A percentile compares a stretch with the other conserved stretches of the same genome.
Conservation (phyloP, 2,888 invertebrate genomes). For the Leptinotarsa rubiginosa region DNA sequence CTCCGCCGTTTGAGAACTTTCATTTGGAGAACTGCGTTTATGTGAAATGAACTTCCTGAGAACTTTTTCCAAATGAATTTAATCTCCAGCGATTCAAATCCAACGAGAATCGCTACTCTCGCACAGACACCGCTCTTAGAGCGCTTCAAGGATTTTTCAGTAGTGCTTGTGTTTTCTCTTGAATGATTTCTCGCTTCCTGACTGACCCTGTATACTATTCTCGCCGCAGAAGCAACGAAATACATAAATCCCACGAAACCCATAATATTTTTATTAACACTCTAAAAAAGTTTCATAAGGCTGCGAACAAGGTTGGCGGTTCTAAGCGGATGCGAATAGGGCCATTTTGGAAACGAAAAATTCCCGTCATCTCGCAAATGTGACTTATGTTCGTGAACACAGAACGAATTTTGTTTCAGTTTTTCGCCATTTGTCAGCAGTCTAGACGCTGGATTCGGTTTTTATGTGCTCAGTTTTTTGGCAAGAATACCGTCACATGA, state of each 20-base stretch:
- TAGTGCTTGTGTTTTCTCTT: no score
- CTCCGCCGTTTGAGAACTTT: no score
- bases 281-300: constrained; percentile 25
- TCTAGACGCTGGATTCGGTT: constrained; percentile 33
- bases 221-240: constrained; percentile 16
- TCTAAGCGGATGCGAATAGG: constrained; percentile 27
- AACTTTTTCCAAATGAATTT: no score
- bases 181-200: background rate
- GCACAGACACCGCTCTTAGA: no score
- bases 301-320: constrained; percentile 8
- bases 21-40: no score
- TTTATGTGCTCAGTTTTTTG: constrained; percentile 32
- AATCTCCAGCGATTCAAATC: no score
- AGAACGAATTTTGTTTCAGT: constrained; percentile 48
- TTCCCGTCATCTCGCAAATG: constrained; percentile 45
- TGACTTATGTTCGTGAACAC: constrained; percentile 35
- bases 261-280: constrained; percentile 23
- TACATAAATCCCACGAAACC: constrained; percentile 19
- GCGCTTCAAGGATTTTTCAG: no score
- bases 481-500: background rate
- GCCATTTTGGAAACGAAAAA: constrained; percentile 49
- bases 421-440: constrained; percentile 46
- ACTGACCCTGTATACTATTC: background rate
- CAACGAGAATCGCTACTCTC: no score
- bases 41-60: no score